Base-by-base conservation (phyloP, 2,888 invertebrate species). In the Rhingia rostrata region DNA sequence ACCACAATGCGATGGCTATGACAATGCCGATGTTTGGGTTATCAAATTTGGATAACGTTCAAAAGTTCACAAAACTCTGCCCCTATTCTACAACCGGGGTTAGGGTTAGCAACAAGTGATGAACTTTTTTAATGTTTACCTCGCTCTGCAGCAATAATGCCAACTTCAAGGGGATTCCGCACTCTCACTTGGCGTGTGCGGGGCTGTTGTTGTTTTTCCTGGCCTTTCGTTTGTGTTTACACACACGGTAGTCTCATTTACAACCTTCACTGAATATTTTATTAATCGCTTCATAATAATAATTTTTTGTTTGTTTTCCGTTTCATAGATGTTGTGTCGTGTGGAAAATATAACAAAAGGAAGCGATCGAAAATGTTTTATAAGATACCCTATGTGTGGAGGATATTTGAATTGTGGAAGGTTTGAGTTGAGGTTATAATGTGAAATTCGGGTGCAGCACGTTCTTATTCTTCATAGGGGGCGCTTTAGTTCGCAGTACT, bases 201-300 rank as follows among this genome's bases (percentile, higher is more conserved):
- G 22, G 22, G 22, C 22, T 58, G 47, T 45, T 60, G 12, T 32
- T 39, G 66, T 53, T 33, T 9, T 39, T 33, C n/a, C 39, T 10
- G n/a, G 30, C 7, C 47, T 9, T 22, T 10, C 6, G 10, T 10
- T 4, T 9, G 30, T 51, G 39, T 49, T 22, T 22, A 22, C 22
- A 22, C 22, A 22, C 22, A 22, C 22, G 22, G 43, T 63, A 53
- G 14, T 45, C 53, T 56, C 41, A 73, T 45, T 64, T 54, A 35
- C 60, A 41, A 4, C 35, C 60, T 51, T 22, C 61, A 30, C 12
- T 51, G 43, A 32, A 53, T 33, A 53, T 49, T 53, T 61, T 53
- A 70, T 66, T 77, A 80, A 80, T 63, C 56, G 61, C 53, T 79
- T 69, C 56, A 81, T 74, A 69, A 63, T 51, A 78, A 63, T 56